These are phyloP conservation scores for Arenaria interpres DNA, from an alignment of 2,113 vertebrate species.

Conservation along the genomic window DNA sequence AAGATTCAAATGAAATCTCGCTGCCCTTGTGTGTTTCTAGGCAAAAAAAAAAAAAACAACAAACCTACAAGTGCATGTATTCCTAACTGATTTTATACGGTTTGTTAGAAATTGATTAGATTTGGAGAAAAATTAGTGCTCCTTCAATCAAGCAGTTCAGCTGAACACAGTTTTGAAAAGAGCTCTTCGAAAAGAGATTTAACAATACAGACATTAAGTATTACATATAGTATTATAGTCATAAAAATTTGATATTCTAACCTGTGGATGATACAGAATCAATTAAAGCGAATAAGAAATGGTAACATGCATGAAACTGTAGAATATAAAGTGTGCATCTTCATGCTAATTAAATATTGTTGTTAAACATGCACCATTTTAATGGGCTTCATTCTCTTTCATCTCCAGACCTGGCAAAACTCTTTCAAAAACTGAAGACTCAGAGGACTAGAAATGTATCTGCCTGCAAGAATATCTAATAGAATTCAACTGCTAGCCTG, in stretches of 20 bases:
- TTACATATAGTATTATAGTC: neutral
- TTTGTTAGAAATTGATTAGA: neutral
- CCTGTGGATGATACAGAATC: neutral
- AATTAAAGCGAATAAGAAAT: neutral
- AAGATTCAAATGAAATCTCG: neutral
- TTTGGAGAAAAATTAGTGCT: neutral
- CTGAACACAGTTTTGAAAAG: neutral
- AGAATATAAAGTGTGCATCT: neutral
- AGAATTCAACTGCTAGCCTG: neutral
- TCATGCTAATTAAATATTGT: neutral
- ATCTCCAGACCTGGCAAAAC: neutral
- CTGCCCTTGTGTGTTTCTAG: neutral
- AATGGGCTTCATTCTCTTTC: neutral
- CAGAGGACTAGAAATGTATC: neutral
- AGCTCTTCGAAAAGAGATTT: neutral
- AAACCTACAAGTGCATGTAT: neutral
- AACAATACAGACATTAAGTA: neutral
- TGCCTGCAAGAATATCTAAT: neutral
- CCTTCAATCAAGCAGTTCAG: neutral
- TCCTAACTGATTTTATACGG: neutral
- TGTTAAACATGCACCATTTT: neutral
- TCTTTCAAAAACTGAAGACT: neutral
- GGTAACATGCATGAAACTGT: accelerated
- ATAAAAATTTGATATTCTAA: neutral
- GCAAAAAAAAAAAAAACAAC: neutral